A percentile compares a stretch with the other conserved stretches of the same genome.
Conservation (phyloP, 1,140 invertebrate species). For the Tetramorium parvispinum region DNA sequence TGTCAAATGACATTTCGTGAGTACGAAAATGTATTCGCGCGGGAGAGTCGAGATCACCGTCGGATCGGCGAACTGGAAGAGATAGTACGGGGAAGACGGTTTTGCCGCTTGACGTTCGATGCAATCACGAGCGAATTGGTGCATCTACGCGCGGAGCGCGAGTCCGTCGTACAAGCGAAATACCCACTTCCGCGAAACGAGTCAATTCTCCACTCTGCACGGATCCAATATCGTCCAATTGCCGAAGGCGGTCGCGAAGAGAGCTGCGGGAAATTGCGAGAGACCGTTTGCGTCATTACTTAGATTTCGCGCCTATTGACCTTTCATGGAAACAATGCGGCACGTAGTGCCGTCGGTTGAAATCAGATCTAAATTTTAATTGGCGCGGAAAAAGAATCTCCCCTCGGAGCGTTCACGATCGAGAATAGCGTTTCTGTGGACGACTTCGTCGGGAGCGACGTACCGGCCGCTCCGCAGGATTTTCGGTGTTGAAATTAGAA, state of each 20-base stretch:
- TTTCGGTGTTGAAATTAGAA: constrained; percentile 10
- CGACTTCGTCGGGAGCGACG: not conserved
- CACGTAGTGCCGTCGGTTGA: not conserved
- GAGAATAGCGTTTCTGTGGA: not conserved
- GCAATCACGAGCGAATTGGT: constrained; percentile 67
- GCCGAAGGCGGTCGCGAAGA: constrained; percentile 31
- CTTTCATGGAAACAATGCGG: not conserved
- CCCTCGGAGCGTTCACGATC: not conserved
- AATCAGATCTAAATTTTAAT: constrained; percentile 15
- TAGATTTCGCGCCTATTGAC: not conserved
- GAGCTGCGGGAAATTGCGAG: constrained; percentile 54
- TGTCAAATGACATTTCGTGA: not conserved
- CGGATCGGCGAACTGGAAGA: constrained; percentile 43
- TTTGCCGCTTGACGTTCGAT: constrained; percentile 44
- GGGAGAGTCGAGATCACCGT: not conserved
- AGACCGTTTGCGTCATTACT: constrained; percentile 32
- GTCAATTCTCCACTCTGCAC: constrained; percentile 59
- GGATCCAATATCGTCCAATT: constrained; percentile 72
- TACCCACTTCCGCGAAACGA: constrained; percentile 69
- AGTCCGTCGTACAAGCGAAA: constrained; percentile 43
- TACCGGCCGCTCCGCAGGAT: not conserved
- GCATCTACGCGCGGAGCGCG: constrained; percentile 47
- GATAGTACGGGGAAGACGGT: constrained; percentile 27
- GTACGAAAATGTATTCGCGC: not conserved
- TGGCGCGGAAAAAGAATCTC: not conserved